Conservation (phyloP, 2,888 invertebrate genomes). For the Aricia artaxerxes region DNA sequence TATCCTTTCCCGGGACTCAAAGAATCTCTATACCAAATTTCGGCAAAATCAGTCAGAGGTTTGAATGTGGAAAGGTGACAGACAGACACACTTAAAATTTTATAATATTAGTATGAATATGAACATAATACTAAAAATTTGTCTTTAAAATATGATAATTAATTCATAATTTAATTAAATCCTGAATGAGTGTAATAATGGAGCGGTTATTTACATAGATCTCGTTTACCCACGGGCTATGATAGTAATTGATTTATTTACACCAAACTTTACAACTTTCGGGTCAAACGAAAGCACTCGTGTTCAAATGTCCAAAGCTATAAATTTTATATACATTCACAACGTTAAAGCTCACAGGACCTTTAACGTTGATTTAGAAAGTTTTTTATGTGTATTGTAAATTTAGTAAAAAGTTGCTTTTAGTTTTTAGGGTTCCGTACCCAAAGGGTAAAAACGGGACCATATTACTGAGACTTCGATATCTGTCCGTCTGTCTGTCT, state of each 20-base stretch:
- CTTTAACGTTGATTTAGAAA: background rate
- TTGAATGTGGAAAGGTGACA: no score
- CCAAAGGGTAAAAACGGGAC: no score
- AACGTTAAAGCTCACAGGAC: background rate
- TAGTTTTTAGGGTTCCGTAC: background rate
- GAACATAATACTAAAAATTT: no score
- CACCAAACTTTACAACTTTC: background rate
- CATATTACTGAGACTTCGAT: no score
- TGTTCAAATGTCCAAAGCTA: background rate
- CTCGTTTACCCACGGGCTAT: background rate
- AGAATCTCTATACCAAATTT: no score
- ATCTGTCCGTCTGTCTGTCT: no score
- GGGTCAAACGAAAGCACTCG: slow-evolving; percentile 8
- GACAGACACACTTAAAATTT: no score
- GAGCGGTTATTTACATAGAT: background rate
- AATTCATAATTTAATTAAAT: background rate
- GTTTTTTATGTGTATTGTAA: background rate
- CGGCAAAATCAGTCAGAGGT: no score
- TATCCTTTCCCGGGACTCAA: no score
- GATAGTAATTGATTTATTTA: slow-evolving; percentile 2
- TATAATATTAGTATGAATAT: no score
- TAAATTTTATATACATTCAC: background rate
- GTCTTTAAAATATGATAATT: no score
- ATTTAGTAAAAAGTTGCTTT: background rate
- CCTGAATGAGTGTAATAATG: background rate